Conservation (phyloP, 2,888 invertebrate genomes). For the Himalopsyche kuldschensis region DNA sequence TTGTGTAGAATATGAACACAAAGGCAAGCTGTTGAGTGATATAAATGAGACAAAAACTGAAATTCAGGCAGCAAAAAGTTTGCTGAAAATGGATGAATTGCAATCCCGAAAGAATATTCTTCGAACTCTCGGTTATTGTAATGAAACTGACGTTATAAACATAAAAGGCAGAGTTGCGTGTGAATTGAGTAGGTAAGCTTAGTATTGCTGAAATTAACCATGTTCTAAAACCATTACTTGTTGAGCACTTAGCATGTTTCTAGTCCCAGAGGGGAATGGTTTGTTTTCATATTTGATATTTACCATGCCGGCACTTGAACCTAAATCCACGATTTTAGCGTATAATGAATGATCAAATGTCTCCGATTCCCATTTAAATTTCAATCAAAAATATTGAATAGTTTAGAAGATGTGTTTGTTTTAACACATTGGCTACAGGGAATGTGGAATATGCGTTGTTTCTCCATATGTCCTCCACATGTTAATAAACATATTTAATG, state of each 20-base stretch:
- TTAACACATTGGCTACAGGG: no score
- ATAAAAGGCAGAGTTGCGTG: constrained; percentile 98
- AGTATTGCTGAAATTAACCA: not conserved
- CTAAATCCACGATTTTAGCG: no score
- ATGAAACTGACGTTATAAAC: constrained; percentile 91
- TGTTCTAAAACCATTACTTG: not conserved
- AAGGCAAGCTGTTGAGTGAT: constrained; percentile 61
- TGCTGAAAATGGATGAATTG: constrained; percentile 95
- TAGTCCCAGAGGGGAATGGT: not conserved
- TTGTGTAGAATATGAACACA: constrained; percentile 44
- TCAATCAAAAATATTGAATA: no score
- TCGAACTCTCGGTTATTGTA: constrained; percentile 89
- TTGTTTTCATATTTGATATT: constrained; percentile 1
- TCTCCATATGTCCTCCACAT: no score
- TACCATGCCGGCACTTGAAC: no score
- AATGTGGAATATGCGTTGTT: no score
- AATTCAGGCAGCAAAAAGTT: constrained; percentile 76
- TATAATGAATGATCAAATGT: no score
- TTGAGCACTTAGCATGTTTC: not conserved
- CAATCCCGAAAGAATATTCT: constrained; percentile 93
- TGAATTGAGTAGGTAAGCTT: constrained; percentile 81
- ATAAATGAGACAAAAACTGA: constrained; percentile 66
- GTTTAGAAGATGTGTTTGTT: no score
- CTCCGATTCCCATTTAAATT: no score
- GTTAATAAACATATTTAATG: no score